Evolutionary conservation across 2,113 vertebrate genomes (phyloP).

Genomic region (Gadus chalcogrammus): DNA sequence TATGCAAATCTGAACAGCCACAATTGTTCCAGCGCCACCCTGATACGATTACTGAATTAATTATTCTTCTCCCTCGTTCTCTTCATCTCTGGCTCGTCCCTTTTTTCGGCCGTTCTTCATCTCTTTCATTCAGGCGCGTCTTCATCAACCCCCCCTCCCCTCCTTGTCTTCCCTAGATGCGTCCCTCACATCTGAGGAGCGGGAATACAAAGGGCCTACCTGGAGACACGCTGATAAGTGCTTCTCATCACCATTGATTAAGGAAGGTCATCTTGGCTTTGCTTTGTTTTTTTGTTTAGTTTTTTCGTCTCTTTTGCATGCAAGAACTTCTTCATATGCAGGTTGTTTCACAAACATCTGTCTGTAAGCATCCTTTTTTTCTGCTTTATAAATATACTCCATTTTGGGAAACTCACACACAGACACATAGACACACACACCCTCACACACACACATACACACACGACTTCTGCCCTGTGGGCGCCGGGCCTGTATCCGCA

Average conservation of each 20-base stretch:
- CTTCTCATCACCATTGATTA: no score
- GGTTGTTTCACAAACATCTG: no score
- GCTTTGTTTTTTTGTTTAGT: no score
- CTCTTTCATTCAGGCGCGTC: constrained; percentile 19
- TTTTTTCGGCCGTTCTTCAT: no score
- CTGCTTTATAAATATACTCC: no score
- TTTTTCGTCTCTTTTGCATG: no score
- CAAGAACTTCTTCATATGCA: no score
- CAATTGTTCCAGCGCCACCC: constrained; percentile 43
- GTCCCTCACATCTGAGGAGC: constrained; percentile 15
- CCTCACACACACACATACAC: background rate
- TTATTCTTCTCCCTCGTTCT: constrained; percentile 37
- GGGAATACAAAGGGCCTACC: no score
- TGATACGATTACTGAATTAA: constrained; percentile 48
- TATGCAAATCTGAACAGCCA: constrained; percentile 49
- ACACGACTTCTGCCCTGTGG: constrained; percentile 47
- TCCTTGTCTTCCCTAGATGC: constrained; percentile 6
- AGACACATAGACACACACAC: constrained; percentile 15
- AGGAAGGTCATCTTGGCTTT: no score
- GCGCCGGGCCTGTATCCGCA: constrained; percentile 15
- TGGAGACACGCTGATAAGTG: no score
- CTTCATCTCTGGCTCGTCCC: constrained; percentile 30
- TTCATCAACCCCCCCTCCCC: background rate
- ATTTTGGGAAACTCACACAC: no score
- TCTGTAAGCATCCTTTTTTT: no score